Evolutionary conservation across 2,888 invertebrate genomes (phyloP).

Genomic region (Cheilosia scutellata): DNA sequence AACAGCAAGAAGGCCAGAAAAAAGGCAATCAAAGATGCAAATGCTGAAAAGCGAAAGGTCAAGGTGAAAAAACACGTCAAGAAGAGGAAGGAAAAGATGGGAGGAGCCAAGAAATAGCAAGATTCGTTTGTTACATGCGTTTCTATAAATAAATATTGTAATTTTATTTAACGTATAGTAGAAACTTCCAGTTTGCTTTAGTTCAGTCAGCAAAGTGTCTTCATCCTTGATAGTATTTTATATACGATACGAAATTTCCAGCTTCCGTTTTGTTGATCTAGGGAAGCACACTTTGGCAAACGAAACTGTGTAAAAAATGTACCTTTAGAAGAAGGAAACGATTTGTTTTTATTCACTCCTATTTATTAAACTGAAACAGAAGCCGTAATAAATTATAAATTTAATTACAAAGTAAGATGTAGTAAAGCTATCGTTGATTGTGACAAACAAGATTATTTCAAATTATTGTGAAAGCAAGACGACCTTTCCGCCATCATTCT

Average conservation of each 20-base stretch:
- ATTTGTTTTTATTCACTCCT: no score
- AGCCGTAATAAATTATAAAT: no score
- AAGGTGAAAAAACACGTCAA: slow-evolving; percentile 98
- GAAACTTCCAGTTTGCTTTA: neutral
- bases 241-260: neutral
- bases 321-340: no score
- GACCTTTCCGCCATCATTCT: no score
- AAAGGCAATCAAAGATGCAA: slow-evolving; percentile 93
- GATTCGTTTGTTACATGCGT: neutral
- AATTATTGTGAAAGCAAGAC: no score
- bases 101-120: slow-evolving; percentile 82
- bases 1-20: slow-evolving; percentile 94
- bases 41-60: slow-evolving; percentile 93
- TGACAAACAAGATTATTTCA: no score
- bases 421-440: no score
- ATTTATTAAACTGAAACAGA: no score
- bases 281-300: no score
- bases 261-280: no score
- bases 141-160: slow-evolving; percentile 18
- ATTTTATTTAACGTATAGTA: slow-evolving; percentile 2
- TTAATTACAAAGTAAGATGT: no score
- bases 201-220: neutral
- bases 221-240: neutral
- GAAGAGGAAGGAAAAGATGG: slow-evolving; percentile 91
- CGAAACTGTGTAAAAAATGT: no score